Conservation (phyloP, 2,113 vertebrate genomes). For the Chamaea fasciata region DNA sequence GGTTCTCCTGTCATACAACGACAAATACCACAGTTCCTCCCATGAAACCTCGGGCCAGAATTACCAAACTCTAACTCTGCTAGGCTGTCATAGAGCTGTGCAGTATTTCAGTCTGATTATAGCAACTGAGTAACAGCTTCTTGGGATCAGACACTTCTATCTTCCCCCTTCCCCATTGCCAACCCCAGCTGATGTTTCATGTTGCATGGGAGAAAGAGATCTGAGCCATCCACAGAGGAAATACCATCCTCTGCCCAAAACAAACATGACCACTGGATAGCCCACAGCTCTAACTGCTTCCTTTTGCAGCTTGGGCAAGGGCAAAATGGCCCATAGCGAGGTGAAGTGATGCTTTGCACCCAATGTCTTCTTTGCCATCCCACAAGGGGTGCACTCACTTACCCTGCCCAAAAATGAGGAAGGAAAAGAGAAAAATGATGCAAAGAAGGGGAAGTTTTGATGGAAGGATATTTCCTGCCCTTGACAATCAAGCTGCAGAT, state of each 20-base stretch:
- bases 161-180: background rate
- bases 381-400: background rate
- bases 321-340: background rate
- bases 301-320: constrained; percentile 9
- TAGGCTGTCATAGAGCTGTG: background rate
- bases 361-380: background rate
- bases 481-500: background rate
- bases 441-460: background rate
- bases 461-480: background rate
- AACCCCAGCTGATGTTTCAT: background rate
- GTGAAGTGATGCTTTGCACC: background rate
- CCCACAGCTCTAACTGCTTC: constrained; percentile 41
- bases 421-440: background rate
- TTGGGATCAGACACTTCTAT: background rate
- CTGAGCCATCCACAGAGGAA: constrained; percentile 35
- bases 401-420: background rate
- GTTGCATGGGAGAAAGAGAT: background rate
- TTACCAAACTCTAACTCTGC: background rate
- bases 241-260: constrained; percentile 24
- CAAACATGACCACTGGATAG: constrained; percentile 32
- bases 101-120: background rate
- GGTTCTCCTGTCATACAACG: background rate
- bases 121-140: background rate
- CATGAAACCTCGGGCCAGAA: background rate
- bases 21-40: background rate